Evolutionary conservation across 2,888 invertebrate species (phyloP).

Genomic region (Ommatoiulus sabulosus): DNA sequence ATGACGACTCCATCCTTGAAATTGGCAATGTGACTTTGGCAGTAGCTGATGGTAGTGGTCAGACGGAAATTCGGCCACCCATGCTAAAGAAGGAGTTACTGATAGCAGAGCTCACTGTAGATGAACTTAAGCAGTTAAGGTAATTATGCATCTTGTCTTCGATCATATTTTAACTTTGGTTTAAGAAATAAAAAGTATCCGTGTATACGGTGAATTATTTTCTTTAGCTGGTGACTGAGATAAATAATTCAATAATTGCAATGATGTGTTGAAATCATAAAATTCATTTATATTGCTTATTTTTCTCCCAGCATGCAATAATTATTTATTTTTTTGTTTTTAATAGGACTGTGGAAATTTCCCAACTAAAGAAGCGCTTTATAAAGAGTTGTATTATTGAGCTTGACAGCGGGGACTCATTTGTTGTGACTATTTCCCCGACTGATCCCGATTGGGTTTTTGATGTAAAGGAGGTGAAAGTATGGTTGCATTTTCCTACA

Average conservation of each 20-base stretch:
- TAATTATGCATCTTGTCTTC: not conserved
- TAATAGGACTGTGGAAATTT: conserved; percentile 60
- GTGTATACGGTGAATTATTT: not conserved
- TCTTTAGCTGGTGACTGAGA: no score
- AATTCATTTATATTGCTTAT: no score
- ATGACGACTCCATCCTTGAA: conserved; percentile 6
- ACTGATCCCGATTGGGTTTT: conserved; percentile 62
- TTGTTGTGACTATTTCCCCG: conserved; percentile 58
- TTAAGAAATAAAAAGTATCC: not conserved
- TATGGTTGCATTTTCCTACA: conserved; percentile 59
- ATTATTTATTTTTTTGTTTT: conserved; percentile 1
- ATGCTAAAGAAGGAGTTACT: not conserved
- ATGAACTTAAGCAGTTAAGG: not conserved
- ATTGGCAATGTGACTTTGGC: not conserved
- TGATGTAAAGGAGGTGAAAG: conserved; percentile 58
- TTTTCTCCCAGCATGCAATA: no score
- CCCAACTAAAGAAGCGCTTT: conserved; percentile 60
- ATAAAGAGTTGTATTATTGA: conserved; percentile 54
- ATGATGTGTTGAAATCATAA: no score
- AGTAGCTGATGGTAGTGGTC: not conserved
- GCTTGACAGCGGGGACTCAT: conserved; percentile 50
- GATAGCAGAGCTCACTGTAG: not conserved
- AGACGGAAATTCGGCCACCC: not conserved
- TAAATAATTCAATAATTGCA: no score
- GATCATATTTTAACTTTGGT: not conserved